phyloP scores from a whole-genome alignment of 2,888 invertebrate species.

The Cataglyphis albicans region DNA sequence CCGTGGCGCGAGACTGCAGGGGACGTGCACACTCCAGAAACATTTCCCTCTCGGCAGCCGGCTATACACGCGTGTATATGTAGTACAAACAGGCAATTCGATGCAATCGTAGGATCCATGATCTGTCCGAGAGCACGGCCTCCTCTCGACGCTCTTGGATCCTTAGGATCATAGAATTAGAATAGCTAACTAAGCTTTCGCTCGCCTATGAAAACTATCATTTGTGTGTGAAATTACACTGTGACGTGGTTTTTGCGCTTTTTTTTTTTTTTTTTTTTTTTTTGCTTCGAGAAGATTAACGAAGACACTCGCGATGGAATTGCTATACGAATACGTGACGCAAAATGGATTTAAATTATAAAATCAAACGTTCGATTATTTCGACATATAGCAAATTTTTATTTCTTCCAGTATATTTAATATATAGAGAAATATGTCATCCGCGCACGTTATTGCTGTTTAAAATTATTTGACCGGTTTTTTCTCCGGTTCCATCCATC shows the following conservation, averaged over 20 bases:
- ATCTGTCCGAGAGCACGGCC: neutral
- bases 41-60: slow-evolving; percentile 47
- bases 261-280: neutral
- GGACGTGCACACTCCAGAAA: slow-evolving; percentile 49
- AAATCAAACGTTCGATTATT: neutral
- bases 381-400: neutral
- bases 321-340: slow-evolving; percentile 18
- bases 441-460: neutral
- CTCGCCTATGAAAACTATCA: slow-evolving; percentile 56
- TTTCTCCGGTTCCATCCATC: neutral
- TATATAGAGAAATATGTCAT: neutral
- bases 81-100: slow-evolving; percentile 57
- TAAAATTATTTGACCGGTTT: neutral
- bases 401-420: neutral
- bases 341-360: slow-evolving; percentile 22
- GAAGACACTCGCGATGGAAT: slow-evolving; percentile 40
- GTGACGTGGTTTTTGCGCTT: slow-evolving; percentile 11
- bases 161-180: slow-evolving; percentile 20
- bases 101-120: slow-evolving; percentile 41
- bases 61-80: slow-evolving; percentile 49
- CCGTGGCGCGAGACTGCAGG: slow-evolving; percentile 46
- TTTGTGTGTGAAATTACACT: slow-evolving; percentile 52
- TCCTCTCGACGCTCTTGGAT: slow-evolving; percentile 33
- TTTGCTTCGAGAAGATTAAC: slow-evolving; percentile 36
- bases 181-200: slow-evolving; percentile 50